Evolutionary conservation across 2,888 invertebrate species (phyloP), one percentile per base, ranked within the genome.

Genomic region (Deilephila porcellus): DNA sequence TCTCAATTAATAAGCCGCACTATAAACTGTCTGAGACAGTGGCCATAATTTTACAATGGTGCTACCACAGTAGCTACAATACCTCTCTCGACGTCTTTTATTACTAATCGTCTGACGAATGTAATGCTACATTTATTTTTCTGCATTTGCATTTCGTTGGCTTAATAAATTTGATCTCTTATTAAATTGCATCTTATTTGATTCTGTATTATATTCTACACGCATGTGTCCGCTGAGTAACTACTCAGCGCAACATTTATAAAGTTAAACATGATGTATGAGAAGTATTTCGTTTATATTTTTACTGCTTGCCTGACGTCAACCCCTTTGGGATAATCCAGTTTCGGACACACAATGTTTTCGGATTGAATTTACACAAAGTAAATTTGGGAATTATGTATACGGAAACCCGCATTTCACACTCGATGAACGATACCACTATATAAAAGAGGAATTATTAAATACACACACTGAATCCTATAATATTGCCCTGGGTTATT

Each of bases 1-100:
- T 25, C 67, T 20, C 20, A 67, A 25, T 67, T 67, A 67, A 6
- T 52, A 25, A 14, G 29, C 25, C 25, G 25, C 52, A 67, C 45
- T 67, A 67, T 67, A 37, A 25, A 56, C n/a, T 52, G 67, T 25
- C 25, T 20, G 20, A 52, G 52, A 52, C 67, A 67, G 52, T 52
- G 4, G 52, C 14, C 67, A 14, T 67, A 45, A 67, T 52, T 67
- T 25, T 52, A 67, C 52, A 67, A 67, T 52, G 67, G n/a, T n/a
- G 56, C 56, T 52, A 67, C 25, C 52, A 45, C 45, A 45, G 45
- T 20, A 45, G 45, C 34, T n/a, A 19, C 64, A 37, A n/a, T 45
- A 37, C 19, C 20, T 20, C 45, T 45, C 20, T 20, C 45, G 17
- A 5, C 20, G 25, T 17, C 53, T 56, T 56, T 56, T 56, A 56